Evolutionary conservation across 2,888 invertebrate species (phyloP).

Genomic region (Eupsilia transversa): DNA sequence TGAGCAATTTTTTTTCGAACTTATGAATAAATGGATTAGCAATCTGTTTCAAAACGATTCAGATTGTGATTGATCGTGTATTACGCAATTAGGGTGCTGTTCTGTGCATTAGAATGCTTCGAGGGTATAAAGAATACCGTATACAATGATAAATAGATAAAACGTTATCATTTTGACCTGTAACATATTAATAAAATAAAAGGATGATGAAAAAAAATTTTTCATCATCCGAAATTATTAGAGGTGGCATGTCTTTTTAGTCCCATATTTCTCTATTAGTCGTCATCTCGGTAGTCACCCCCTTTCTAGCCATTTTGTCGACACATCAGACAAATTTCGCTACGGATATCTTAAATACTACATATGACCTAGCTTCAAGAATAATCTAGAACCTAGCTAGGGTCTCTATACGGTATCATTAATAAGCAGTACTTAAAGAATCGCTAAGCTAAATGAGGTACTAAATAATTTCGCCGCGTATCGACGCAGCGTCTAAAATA

Average conservation of each 20-base stretch:
- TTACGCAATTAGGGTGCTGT: no score
- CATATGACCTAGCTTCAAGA: constrained; percentile 16
- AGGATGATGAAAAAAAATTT: no score
- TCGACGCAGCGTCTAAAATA: constrained; percentile 51
- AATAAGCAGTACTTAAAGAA: constrained; percentile 24
- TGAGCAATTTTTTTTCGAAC: no score
- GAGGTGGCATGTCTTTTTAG: no score
- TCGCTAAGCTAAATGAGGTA: constrained; percentile 51
- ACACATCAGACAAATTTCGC: not conserved
- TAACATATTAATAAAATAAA: not conserved
- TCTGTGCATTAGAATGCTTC: no score
- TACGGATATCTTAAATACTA: not conserved
- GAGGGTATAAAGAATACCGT: no score
- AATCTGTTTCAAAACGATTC: no score
- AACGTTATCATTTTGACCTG: not conserved
- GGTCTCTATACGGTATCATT: not conserved
- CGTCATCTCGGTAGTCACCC: not conserved
- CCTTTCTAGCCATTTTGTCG: not conserved
- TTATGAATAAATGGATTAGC: no score
- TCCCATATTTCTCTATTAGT: not conserved
- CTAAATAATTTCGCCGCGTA: constrained; percentile 57
- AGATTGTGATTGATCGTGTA: no score
- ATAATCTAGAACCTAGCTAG: not conserved
- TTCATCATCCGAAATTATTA: no score
- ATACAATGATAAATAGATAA: no score